Evolutionary conservation across 1,140 invertebrate genomes (phyloP).

Genomic region (Hormaphis cornu): DNA sequence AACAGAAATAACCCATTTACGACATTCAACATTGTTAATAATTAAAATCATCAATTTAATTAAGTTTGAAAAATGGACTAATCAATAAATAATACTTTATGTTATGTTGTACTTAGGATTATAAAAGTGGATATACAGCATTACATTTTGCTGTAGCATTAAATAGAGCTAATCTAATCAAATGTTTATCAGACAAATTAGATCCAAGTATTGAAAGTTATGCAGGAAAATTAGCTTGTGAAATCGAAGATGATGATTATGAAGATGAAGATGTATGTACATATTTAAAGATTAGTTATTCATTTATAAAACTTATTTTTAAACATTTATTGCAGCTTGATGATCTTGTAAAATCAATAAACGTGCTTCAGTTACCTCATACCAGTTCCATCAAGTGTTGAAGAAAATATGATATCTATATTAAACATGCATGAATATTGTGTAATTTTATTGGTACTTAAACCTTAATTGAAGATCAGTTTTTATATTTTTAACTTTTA

Average conservation of each 20-base stretch:
- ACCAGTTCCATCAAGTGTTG: conserved; percentile 5
- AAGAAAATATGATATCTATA: neutral
- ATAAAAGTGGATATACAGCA: conserved; percentile 23
- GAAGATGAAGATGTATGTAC: conserved; percentile 18
- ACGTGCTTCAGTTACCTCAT: conserved; percentile 1
- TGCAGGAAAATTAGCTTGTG: conserved; percentile 17
- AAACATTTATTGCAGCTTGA: neutral
- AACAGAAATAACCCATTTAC: too few species aligned
- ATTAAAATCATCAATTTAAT: neutral
- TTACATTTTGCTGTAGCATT: conserved; percentile 24
- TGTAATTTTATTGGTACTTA: too few species aligned
- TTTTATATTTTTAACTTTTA: neutral
- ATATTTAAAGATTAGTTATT: neutral
- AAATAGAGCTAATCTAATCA: conserved; percentile 8
- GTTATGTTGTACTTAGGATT: too few species aligned
- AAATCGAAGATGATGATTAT: conserved; percentile 9
- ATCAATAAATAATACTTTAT: neutral
- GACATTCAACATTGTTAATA: too few species aligned
- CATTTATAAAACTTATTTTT: neutral
- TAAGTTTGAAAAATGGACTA: neutral
- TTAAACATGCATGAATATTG: too few species aligned
- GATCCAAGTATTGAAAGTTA: conserved; percentile 20
- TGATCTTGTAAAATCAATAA: neutral
- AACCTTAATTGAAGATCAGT: too few species aligned
- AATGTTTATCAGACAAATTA: conserved; percentile 11